Evolutionary conservation across 2,797 vertebrate species (phyloP).

Genomic region (Silurus lanzhouensis): DNA sequence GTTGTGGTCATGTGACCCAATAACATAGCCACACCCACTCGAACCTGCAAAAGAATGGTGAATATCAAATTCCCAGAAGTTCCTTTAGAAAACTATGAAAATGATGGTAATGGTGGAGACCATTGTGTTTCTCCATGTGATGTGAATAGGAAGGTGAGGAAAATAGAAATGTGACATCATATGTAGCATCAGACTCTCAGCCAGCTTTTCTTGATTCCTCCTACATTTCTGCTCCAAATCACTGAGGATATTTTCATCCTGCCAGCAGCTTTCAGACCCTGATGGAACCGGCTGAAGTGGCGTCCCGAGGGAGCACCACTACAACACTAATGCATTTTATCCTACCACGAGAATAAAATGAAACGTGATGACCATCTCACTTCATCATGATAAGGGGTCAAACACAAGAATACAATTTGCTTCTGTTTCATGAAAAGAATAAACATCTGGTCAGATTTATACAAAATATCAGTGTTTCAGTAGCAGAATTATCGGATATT

Average conservation of each 20-base stretch:
- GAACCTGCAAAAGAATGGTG: too few relatives aligned
- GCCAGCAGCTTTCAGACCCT: background rate
- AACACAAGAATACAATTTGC: background rate
- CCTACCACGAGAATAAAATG: background rate
- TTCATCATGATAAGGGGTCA: background rate
- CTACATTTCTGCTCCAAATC: background rate
- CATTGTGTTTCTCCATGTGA: too few relatives aligned
- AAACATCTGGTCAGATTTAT: background rate
- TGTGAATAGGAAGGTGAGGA: too few relatives aligned
- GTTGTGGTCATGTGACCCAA: too few relatives aligned
- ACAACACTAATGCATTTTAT: conserved; percentile 26
- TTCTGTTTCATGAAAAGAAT: background rate
- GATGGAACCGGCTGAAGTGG: conserved; percentile 18
- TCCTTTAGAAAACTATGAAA: too few relatives aligned
- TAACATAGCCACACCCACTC: too few relatives aligned
- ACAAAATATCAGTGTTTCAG: background rate
- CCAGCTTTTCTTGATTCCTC: too few relatives aligned
- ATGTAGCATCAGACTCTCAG: background rate
- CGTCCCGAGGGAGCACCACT: background rate
- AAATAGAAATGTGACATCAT: too few relatives aligned
- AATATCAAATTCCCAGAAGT: too few relatives aligned
- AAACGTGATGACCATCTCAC: conserved; percentile 8
- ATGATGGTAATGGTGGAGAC: too few relatives aligned
- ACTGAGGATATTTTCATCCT: background rate
- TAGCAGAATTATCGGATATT: background rate